Base-by-base conservation (phyloP, 2,797 vertebrate species). In the Manis crassicaudata region DNA sequence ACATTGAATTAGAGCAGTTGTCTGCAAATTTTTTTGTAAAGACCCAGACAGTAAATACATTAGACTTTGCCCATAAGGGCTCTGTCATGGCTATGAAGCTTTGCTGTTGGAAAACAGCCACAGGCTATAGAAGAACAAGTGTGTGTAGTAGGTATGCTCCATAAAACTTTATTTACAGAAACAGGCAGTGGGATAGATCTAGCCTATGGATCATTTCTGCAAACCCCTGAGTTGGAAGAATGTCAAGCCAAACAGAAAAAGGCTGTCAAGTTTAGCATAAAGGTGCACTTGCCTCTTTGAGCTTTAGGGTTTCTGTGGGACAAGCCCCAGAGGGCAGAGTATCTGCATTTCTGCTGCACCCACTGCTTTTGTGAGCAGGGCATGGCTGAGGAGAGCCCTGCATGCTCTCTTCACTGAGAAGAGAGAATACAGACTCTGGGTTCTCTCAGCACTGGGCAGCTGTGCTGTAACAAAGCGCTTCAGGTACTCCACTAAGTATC, bases 101-200 rank as follows among this genome's bases (percentile, higher is more conserved):
- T n/a, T 82, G 32, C 62, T 50, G 7, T 17, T 80, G 13, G 12
- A 94, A 90, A 92, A 9, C 17, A 84, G 20, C n/a, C 58, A 32
- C 11, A 16, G 6, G 20, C 25, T 20, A 37, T 3, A 46, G 63
- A 12, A 65, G 56, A 89, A 50, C 32, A 62, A 37, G n/a, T n/a
- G 14, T 18, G 20, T 11, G 0, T 52, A 46, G 10, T 40, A 32
- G 21, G 3, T 10, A 1, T 14, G 4, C 79, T 68, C 50, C 13
- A 70, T 37, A 58, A 87, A 72, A 67, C 21, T 32, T 80, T 75
- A 88, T 52, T 90, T 67, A 81, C 20, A 85, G 43, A 75, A 40
- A 43, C 2, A 18, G 11, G 20, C 3, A 35, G 6, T 62, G 80
- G 82, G 12, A 40, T n/a, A 5, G 11, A 56, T 37, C 27, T 23